Evolutionary conservation across 2,113 vertebrate species (phyloP).

Genomic region (Protobothrops flavoviridis): DNA sequence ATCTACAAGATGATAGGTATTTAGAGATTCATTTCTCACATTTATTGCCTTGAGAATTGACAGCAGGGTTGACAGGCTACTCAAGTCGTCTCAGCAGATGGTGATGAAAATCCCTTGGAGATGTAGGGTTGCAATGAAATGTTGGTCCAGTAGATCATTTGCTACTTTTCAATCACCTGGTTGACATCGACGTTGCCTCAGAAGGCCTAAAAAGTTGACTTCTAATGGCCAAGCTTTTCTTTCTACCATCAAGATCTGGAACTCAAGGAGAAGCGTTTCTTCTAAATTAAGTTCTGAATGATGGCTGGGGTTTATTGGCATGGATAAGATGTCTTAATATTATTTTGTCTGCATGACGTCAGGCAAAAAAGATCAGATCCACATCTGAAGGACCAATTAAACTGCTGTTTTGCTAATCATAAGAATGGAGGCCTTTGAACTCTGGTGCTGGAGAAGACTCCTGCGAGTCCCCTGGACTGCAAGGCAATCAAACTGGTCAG

Average conservation of each 20-base stretch:
- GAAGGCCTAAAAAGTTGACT: not conserved
- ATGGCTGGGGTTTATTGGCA: not conserved
- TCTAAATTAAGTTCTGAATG: not conserved
- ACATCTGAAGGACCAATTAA: no score
- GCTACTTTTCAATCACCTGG: not conserved
- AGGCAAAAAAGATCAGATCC: no score
- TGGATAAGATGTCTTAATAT: not conserved
- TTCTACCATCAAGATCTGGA: not conserved
- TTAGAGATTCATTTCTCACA: not conserved
- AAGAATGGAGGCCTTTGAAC: no score
- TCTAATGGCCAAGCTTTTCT: not conserved
- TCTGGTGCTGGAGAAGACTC: no score
- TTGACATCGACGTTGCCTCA: not conserved
- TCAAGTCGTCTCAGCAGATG: not conserved
- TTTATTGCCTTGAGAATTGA: not conserved
- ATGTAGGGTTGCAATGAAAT: not conserved
- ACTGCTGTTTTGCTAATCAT: no score
- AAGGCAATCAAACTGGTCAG: no score
- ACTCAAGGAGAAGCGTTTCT: not conserved
- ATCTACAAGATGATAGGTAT: not conserved
- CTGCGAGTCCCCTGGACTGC: no score
- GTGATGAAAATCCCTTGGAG: not conserved
- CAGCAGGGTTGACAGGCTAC: not conserved
- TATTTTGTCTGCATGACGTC: not conserved
- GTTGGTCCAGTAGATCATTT: not conserved